Evolutionary conservation across 1,140 invertebrate genomes (phyloP), one percentile per base, ranked within the genome.

Genomic region (Teleogryllus occipitalis): DNA sequence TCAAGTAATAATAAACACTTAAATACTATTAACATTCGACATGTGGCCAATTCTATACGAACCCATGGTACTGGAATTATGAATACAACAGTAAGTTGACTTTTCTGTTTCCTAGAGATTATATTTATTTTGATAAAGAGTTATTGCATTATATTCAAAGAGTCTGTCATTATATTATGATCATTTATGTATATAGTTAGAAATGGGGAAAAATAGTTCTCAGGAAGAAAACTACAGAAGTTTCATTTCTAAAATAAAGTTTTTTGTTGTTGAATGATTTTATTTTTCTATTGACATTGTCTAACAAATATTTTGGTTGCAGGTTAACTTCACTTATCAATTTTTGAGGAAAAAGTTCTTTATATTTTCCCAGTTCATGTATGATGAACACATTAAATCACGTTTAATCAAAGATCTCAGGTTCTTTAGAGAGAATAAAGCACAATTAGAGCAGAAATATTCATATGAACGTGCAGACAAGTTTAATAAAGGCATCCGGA

Each of bases 41-140:
- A 99, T 83, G 93, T 99, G 78, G 96, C 98, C 0, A 99, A 99
- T 89, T 99, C 97, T 0, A 97, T 99, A 81, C 90, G 97, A 83
- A 99, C 97, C 0, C 98, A 99, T 86, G 98, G 98, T 47, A 96
- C 94, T 39, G 98, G 98, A 7, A 97, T 99, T 78, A 97, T 99
- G 91, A 98, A 98, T 83, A 98, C 97, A 0, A 98, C 97, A 1
- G 94, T 92, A 83, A 86, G 86, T 86, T 79, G 47, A 14, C 18
- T 3, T 65, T 65, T 39, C 27, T 39, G 27, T 39, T 39, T 39
- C 27, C 27, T 39, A 39, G 1, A 39, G 5, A 39, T 39, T 39
- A 39, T 39, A 39, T 39, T 39, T 39, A 39, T 39, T 39, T 39
- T 39, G 27, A 39, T 39, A 39, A 39, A 39, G 27, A 39, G 27